Evolutionary conservation across 2,113 vertebrate species (phyloP).

Genomic region (Gavialis gangeticus): DNA sequence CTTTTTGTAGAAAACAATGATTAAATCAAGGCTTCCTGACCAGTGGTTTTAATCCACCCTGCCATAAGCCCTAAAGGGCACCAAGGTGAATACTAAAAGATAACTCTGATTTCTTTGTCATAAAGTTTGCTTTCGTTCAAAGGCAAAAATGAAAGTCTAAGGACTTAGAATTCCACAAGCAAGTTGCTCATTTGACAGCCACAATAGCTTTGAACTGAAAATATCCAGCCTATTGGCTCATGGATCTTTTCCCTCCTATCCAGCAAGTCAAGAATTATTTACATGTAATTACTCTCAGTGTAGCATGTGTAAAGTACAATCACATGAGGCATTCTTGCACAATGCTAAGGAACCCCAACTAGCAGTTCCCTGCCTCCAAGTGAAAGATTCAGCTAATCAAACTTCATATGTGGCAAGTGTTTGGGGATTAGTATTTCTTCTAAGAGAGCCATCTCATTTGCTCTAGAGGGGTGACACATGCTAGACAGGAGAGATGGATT

Average conservation of each 20-base stretch:
- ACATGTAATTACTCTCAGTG: background rate
- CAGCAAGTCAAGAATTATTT: accelerated
- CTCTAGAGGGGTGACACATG: conserved; percentile 5
- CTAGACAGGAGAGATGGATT: too few relatives aligned
- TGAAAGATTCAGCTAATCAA: background rate
- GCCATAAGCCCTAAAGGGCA: background rate
- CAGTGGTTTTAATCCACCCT: background rate
- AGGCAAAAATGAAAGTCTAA: background rate
- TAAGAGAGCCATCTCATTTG: background rate
- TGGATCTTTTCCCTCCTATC: background rate
- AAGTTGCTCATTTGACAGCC: background rate
- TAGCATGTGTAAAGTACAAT: background rate
- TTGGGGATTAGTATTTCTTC: conserved; percentile 4
- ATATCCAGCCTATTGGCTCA: background rate
- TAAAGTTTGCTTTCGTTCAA: background rate
- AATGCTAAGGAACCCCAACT: background rate
- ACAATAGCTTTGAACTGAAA: background rate
- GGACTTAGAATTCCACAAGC: background rate
- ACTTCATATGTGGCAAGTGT: background rate
- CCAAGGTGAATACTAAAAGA: background rate
- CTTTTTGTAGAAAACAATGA: too few relatives aligned
- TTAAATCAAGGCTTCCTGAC: too few relatives aligned
- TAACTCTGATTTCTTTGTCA: background rate
- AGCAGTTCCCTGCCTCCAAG: background rate
- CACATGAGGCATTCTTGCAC: too few relatives aligned